A percentile compares a stretch with the other conserved stretches of the same genome.
Conservation (phyloP, 2,888 invertebrate genomes). For the Caenorhabditis angaria region DNA sequence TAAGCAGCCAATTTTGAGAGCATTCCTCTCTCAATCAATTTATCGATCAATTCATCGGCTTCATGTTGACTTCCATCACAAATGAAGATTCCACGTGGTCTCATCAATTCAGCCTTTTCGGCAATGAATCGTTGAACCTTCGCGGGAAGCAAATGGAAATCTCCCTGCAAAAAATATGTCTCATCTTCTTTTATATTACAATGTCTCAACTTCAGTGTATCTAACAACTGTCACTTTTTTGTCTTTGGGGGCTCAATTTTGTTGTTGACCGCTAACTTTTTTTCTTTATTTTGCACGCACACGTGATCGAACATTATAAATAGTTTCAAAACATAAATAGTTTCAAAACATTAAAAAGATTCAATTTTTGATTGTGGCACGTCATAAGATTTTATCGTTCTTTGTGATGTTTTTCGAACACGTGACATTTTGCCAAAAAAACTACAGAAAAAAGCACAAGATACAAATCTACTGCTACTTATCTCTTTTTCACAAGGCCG, state of each 20-base stretch:
- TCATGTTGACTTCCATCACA: constrained; percentile 73
- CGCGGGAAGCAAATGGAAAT: constrained; percentile 73
- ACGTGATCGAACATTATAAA: constrained; percentile 5
- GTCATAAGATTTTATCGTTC: not conserved
- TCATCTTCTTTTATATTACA: not conserved
- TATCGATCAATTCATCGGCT: constrained; percentile 72
- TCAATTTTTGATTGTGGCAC: not conserved
- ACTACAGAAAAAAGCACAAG: not conserved
- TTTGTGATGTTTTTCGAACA: not conserved
- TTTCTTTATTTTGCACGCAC: not conserved
- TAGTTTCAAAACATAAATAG: not conserved
- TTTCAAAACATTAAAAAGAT: not conserved
- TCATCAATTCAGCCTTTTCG: constrained; percentile 73
- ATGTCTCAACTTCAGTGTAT: not conserved
- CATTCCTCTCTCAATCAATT: constrained; percentile 71
- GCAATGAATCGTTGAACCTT: constrained; percentile 74
- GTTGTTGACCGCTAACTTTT: not conserved
- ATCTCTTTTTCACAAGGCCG: too few species aligned
- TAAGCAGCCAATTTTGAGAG: constrained; percentile 68
- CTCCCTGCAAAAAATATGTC: constrained; percentile 68
- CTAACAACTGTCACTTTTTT: constrained; percentile 1
- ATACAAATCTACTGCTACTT: not conserved
- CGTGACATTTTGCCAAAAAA: not conserved
- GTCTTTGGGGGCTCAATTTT: not conserved
- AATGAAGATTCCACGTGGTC: constrained; percentile 72